phyloP scores from a whole-genome alignment of 2,113 vertebrate genomes.

The Pachypanchax playfairii region DNA sequence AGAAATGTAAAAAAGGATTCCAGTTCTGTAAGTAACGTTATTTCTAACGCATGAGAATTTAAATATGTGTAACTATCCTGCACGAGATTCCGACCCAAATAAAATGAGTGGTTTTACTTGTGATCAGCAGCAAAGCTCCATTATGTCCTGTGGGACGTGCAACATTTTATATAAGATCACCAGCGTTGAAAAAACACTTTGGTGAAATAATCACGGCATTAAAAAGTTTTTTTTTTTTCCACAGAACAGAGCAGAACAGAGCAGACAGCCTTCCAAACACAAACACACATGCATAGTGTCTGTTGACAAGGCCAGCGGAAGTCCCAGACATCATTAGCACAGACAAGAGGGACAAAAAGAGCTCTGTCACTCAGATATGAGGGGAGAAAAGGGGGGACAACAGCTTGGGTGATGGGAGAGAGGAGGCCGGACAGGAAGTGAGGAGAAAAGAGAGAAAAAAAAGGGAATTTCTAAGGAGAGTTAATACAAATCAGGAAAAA shows the following conservation, averaged over 20 bases:
- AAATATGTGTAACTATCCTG: no score
- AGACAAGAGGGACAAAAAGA: slow-evolving; percentile 70
- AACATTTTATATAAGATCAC: background rate
- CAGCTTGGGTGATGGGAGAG: slow-evolving; percentile 33
- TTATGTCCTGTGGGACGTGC: background rate
- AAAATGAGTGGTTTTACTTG: background rate
- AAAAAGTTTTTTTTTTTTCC: slow-evolving; percentile 66
- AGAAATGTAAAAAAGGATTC: no score
- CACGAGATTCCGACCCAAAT: background rate
- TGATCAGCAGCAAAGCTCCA: background rate
- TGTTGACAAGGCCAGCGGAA: slow-evolving; percentile 70
- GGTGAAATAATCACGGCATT: slow-evolving; percentile 16
- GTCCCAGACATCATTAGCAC: slow-evolving; percentile 71
- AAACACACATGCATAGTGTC: slow-evolving; percentile 43
- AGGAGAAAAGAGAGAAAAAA: background rate
- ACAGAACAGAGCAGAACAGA: slow-evolving; percentile 16
- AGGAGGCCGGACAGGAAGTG: slow-evolving; percentile 10
- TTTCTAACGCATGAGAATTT: no score
- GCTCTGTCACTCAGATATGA: slow-evolving; percentile 69
- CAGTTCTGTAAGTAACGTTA: no score
- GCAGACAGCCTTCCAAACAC: slow-evolving; percentile 51
- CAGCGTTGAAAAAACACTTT: slow-evolving; percentile 24
- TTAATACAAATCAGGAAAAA: slow-evolving; percentile 2
- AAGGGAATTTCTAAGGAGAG: background rate
- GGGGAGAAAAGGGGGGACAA: slow-evolving; percentile 7